A percentile compares a stretch with the other conserved stretches of the same genome.
These are phyloP conservation scores for Oophaga sylvatica DNA, from an alignment of 2,797 vertebrate genomes.

Conservation along the genomic window DNA sequence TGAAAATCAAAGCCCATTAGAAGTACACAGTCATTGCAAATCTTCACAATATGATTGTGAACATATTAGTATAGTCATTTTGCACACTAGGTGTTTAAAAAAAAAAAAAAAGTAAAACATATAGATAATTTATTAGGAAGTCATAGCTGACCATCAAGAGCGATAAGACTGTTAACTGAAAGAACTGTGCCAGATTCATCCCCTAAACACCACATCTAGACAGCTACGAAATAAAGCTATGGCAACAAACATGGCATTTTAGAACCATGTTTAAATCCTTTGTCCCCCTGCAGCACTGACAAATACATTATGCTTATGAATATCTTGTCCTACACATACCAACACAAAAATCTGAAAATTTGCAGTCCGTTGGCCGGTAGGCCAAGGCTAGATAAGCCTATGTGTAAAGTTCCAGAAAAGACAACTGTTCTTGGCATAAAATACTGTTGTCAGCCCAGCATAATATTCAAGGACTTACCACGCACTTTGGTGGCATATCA, in stretches of 20 bases:
- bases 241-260: no score
- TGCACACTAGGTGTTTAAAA: not conserved
- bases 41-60: not conserved
- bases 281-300: no score
- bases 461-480: no score
- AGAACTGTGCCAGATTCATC: no score
- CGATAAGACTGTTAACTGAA: not conserved
- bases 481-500: no score
- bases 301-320: not conserved
- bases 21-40: not conserved
- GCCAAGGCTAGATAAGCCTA: not conserved
- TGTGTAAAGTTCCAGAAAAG: not conserved
- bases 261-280: no score
- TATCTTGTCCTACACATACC: not conserved
- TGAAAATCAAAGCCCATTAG: not conserved
- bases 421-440: not conserved
- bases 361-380: not conserved
- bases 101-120: not conserved
- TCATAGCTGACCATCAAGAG: not conserved
- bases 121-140: not conserved
- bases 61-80: not conserved
- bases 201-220: no score
- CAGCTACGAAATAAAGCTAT: no score
- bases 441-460: no score
- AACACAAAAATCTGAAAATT: no score